Evolutionary conservation across 2,888 invertebrate genomes (phyloP).

Genomic region (Cantharis lateralis): DNA sequence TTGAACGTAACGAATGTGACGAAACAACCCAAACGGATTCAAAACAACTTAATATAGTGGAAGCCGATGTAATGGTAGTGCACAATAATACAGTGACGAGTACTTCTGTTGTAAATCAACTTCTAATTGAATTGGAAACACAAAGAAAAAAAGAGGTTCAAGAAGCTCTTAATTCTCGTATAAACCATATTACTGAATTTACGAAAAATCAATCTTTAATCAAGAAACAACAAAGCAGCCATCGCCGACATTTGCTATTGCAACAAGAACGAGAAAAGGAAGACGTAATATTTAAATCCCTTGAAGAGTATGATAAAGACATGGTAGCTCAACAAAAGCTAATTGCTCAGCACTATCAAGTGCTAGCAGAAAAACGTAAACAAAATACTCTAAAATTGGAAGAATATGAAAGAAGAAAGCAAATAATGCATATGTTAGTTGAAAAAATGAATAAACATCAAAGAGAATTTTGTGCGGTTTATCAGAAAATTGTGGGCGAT

Average conservation of each 20-base stretch:
- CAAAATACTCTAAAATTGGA: slow-evolving; percentile 60
- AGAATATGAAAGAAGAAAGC: slow-evolving; percentile 50
- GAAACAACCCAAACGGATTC: neutral
- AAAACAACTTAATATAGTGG: neutral
- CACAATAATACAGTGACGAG: neutral
- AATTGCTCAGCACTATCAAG: slow-evolving; percentile 55
- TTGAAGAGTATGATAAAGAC: slow-evolving; percentile 61
- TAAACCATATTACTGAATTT: slow-evolving; percentile 49
- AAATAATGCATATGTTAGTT: slow-evolving; percentile 44
- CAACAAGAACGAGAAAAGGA: slow-evolving; percentile 57
- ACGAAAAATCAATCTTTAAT: slow-evolving; percentile 44
- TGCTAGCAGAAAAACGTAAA: slow-evolving; percentile 56
- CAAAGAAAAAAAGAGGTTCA: slow-evolving; percentile 46
- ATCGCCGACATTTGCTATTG: slow-evolving; percentile 49
- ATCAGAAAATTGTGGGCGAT: slow-evolving; percentile 61
- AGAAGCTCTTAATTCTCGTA: slow-evolving; percentile 47
- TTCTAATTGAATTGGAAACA: slow-evolving; percentile 41
- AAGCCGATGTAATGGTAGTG: neutral
- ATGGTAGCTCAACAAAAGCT: slow-evolving; percentile 61
- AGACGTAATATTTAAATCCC: slow-evolving; percentile 55
- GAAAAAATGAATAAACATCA: slow-evolving; percentile 64
- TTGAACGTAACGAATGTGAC: neutral
- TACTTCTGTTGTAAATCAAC: slow-evolving; percentile 24
- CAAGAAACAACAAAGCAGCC: slow-evolving; percentile 44
- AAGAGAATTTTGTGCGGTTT: slow-evolving; percentile 60